Base-by-base conservation (phyloP, 2,797 vertebrate genomes). In the Tiaroga cobitis region DNA sequence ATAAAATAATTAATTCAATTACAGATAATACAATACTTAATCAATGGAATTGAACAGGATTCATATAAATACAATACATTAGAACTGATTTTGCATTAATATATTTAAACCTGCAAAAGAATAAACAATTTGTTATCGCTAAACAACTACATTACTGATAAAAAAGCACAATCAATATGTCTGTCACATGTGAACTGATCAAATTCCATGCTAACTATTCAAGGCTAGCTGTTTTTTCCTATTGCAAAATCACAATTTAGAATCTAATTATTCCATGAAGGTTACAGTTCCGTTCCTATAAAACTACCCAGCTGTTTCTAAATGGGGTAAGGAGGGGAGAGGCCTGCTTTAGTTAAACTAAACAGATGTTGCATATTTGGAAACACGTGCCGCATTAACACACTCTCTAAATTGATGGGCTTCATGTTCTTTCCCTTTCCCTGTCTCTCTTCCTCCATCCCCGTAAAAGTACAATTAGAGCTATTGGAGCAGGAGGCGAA, bases 351-450 rank as follows among this genome's bases (percentile, higher is more conserved):
- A 26, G 68, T 80, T 85, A 63, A 87, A 78, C 80, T n/a, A 84
- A 89, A 83, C 89, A 90, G 88, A 90, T 90, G 86, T 80, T 87
- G 84, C 80, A 34, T 84, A 87, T 89, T 88, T 87, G 89, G 86
- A 87, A 88, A 89, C 88, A 88, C 46, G 67, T 74, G 59, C 82
- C 9, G 73, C 85, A 85, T 90, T 84, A 88, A 81, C 77, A 84
- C 86, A 79, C 39, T 78, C 49, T 83, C 81, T 89, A 87, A 87
- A 88, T 72, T 89, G 83, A 89, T 83, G 85, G 73, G 68, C 80
- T 86, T 76, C 85, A n/a, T 37, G 51, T 67, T 56, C 80, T 72
- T 18, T 34, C 13, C 54, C 34, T 76, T 76, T 79, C 34, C 56
- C 54, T 29, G 18, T 32, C 29, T 59, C 75, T 75, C 67, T 24